A percentile compares a stretch with the other conserved stretches of the same genome.
These are phyloP conservation scores for Atrichornis clamosus DNA, from an alignment of 2,113 vertebrate genomes.

Conservation along the genomic window DNA sequence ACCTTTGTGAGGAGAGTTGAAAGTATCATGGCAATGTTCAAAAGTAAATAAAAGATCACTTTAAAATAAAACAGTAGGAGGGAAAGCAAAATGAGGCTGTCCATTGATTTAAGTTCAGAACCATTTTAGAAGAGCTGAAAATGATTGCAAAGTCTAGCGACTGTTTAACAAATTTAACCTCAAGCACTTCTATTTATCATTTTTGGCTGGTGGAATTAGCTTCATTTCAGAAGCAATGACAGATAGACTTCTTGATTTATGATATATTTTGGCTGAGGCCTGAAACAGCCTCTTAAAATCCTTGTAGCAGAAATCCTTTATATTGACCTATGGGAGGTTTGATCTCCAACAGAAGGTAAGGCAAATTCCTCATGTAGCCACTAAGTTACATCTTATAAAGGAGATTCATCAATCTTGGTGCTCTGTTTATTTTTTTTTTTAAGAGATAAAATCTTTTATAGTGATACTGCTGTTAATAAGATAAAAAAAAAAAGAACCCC, in stretches of 20 bases:
- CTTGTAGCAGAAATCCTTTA: constrained; percentile 10
- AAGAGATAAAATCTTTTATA: not conserved
- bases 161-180: constrained; percentile 48
- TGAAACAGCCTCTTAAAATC: constrained; percentile 19
- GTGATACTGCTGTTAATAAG: not conserved
- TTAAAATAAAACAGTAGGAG: not conserved
- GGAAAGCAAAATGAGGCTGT: not conserved
- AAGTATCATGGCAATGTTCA: not conserved
- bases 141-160: not conserved
- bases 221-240: constrained; percentile 39
- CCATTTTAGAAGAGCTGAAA: not conserved
- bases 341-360: constrained; percentile 5
- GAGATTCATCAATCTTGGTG: not conserved
- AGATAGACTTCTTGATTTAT: constrained; percentile 51
- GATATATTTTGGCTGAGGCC: constrained; percentile 5
- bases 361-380: not conserved
- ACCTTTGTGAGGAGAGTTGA: not conserved
- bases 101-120: constrained; percentile 14
- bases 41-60: not conserved
- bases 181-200: constrained; percentile 43
- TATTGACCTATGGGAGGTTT: not conserved
- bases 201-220: constrained; percentile 42
- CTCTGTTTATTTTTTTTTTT: not conserved
- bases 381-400: not conserved
- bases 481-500: not conserved